Percentiles rank a stretch among this genome's conserved stretches.
Evolutionary conservation across 2,888 invertebrate genomes (phyloP).

Genomic region (Cephus spinipes): DNA sequence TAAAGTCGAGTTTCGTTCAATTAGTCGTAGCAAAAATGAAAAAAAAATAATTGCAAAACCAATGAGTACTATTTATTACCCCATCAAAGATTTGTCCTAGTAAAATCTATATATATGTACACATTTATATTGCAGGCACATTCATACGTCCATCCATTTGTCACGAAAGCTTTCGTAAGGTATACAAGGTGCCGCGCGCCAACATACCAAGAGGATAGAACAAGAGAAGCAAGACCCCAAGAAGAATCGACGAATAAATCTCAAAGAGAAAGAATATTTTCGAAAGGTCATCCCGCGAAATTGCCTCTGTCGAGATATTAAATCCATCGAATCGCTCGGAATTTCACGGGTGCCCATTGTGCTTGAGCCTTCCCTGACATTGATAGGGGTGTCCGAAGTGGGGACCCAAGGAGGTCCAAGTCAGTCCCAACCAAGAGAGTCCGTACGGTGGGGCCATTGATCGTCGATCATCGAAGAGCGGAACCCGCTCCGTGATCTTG

Average conservation of each 20-base stretch:
- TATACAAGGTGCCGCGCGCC: background rate
- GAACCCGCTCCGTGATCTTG: background rate
- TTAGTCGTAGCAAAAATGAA: background rate
- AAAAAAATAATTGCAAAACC: background rate
- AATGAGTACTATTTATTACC: background rate
- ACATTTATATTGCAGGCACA: conserved; percentile 15
- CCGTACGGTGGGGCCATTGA: conserved; percentile 23
- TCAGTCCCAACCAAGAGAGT: background rate
- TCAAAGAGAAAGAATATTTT: conserved; percentile 23
- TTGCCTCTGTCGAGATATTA: conserved; percentile 49
- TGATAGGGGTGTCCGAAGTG: conserved; percentile 37
- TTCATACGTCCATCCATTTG: background rate
- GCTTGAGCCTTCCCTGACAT: conserved; percentile 45
- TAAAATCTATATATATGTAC: background rate
- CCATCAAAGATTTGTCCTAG: background rate
- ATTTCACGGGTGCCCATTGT: conserved; percentile 47
- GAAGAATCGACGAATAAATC: background rate
- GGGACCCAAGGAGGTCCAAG: background rate
- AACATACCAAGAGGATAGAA: background rate
- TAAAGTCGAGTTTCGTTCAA: conserved; percentile 12
- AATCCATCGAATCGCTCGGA: conserved; percentile 47
- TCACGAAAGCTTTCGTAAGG: background rate
- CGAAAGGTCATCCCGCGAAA: conserved; percentile 53
- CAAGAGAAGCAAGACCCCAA: background rate
- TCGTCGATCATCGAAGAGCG: conserved; percentile 15